Evolutionary conservation across 1,140 invertebrate species (phyloP).

Genomic region (Lordiphosa mommai): DNA sequence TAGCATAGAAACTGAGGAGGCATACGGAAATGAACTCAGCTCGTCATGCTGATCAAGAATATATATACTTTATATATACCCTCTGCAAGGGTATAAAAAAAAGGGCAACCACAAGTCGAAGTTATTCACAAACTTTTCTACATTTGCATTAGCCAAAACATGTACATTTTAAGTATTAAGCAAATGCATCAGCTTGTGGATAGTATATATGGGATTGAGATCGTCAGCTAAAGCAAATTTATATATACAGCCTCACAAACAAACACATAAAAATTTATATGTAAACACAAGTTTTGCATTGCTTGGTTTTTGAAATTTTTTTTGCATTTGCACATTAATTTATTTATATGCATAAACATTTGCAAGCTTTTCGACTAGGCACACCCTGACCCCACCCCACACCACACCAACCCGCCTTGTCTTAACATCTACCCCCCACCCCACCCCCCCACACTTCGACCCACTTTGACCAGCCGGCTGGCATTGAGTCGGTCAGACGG

Average conservation of each 20-base stretch:
- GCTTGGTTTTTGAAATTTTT: conserved; percentile 37
- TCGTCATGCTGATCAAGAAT: too few relatives aligned
- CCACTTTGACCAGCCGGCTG: conserved; percentile 56
- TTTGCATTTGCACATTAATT: conserved; percentile 72
- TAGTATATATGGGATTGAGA: too few relatives aligned
- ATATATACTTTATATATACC: too few relatives aligned
- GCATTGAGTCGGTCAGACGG: conserved; percentile 48
- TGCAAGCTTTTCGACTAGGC: conserved; percentile 70
- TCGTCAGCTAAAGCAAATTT: conserved; percentile 6
- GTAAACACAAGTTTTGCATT: not conserved
- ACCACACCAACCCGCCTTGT: not conserved
- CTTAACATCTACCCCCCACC: not conserved
- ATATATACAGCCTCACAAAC: conserved; percentile 16
- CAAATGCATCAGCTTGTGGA: too few relatives aligned
- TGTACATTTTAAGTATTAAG: too few relatives aligned
- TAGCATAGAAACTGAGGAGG: too few relatives aligned
- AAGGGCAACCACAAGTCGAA: too few relatives aligned
- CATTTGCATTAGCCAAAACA: too few relatives aligned
- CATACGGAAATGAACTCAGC: too few relatives aligned
- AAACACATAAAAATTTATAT: conserved; percentile 28
- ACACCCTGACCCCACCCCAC: conserved; percentile 36
- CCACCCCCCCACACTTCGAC: conserved; percentile 34
- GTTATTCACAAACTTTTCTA: too few relatives aligned
- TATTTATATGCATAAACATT: conserved; percentile 76
- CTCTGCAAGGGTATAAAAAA: too few relatives aligned